Conservation (phyloP, 1,140 invertebrate species). For the Helicoverpa armigera region DNA sequence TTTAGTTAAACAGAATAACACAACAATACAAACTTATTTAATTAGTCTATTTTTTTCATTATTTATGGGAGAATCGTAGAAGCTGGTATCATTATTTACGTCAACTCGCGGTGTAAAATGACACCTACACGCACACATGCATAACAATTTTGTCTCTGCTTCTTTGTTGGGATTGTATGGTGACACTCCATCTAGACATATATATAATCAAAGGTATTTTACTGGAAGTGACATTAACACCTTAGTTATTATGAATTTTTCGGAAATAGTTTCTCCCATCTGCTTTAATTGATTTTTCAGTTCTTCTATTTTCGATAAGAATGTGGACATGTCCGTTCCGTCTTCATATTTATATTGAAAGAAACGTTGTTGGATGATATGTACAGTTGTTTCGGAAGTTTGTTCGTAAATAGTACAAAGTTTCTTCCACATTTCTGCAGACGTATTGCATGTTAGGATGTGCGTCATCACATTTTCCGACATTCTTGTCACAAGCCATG, state of each 20-base stretch:
- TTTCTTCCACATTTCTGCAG: neutral
- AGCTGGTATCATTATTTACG: no score
- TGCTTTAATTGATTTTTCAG: neutral
- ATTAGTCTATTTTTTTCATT: no score
- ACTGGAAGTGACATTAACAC: neutral
- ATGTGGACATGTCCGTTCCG: neutral
- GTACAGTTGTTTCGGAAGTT: neutral
- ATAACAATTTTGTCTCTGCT: no score
- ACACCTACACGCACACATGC: no score
- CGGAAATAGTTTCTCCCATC: neutral
- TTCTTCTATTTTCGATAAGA: neutral
- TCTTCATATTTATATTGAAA: neutral
- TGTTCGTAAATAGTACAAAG: neutral
- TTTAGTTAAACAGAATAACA: no score
- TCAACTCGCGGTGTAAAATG: no score
- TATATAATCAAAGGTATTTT: no score
- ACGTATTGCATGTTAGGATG: neutral
- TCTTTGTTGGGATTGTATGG: no score
- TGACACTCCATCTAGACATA: no score
- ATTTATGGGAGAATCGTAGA: no score
- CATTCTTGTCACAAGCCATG: neutral
- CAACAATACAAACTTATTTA: no score
- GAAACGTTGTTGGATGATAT: neutral
- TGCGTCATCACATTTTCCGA: neutral
- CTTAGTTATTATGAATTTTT: neutral